These are phyloP conservation scores for Lithodes maja DNA, from an alignment of 2,888 invertebrate species.

Conservation along the genomic window DNA sequence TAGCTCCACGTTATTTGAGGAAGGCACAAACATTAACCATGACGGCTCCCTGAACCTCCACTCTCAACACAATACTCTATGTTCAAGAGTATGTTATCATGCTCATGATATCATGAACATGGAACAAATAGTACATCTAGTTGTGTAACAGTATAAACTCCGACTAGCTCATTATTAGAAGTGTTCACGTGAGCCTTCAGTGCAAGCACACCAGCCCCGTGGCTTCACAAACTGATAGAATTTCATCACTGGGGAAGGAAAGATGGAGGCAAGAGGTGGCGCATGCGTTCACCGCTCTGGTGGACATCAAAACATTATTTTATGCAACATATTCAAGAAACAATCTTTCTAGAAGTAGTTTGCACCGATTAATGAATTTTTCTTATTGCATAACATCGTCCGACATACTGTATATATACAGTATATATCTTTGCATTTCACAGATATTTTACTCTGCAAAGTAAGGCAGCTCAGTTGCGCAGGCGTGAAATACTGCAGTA, in stretches of 20 bases:
- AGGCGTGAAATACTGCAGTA: too few relatives aligned
- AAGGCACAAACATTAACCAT: slow-evolving; percentile 29
- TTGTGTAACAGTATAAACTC: not conserved
- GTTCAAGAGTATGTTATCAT: slow-evolving; percentile 30
- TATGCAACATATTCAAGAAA: not conserved
- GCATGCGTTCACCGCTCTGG: slow-evolving; percentile 16
- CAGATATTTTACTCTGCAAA: too few relatives aligned
- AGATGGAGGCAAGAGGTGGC: slow-evolving; percentile 50
- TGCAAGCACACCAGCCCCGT: slow-evolving; percentile 19
- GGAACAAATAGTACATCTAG: not conserved
- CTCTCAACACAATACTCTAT: not conserved
- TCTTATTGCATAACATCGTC: too few relatives aligned
- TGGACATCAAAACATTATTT: not conserved
- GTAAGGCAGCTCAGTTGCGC: too few relatives aligned
- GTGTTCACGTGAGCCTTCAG: not conserved
- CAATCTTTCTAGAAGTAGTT: too few relatives aligned
- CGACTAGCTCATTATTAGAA: not conserved
- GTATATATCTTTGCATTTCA: too few relatives aligned
- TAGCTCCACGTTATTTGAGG: not conserved
- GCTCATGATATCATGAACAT: not conserved
- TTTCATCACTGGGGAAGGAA: slow-evolving; percentile 34
- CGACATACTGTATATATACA: too few relatives aligned
- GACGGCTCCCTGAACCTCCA: slow-evolving; percentile 17
- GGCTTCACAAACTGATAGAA: slow-evolving; percentile 41
- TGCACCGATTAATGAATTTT: too few relatives aligned